Evolutionary conservation across 2,888 invertebrate genomes (phyloP), one percentile per base, ranked within the genome.

Genomic region (Trachelus iudaicus): DNA sequence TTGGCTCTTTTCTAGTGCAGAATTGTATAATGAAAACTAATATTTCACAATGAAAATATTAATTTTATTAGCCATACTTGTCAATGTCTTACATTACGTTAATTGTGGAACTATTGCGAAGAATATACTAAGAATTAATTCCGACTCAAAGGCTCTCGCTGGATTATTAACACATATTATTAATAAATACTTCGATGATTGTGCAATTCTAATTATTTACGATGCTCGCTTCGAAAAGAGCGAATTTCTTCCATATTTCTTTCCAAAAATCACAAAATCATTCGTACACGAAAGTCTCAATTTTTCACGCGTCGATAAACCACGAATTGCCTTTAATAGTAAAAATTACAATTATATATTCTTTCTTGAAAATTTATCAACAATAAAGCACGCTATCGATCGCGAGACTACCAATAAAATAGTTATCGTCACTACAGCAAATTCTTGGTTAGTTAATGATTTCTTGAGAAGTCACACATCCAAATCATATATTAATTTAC

Each of bases 381-480:
- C 91, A 84, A 93, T 94, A 76, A 92, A 93, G 11, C 91, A 93
- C 75, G 92, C 95, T 56, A 91, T 96, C 75, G 94, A 94, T 0
- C 93, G 94, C 76, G 95, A 95, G 87, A 93, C 93, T 1, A 91
- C 92, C 0, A 94, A 93, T 83, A 94, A 94, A 87, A 94, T 96
- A 0, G 92, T 96, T 0, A 89, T 96, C 1, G 92, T 96, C 0
- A 94, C 96, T 0, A 93, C 94, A 84, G 95, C 96, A 2, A 94
- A 96, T 0, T 95, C 95, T 85, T 96, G 96, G 96, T 94, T 94
- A 35, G 93, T 96, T 1, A 94, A 94, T 78, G 95, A 96, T 86
- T 96, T 95, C 91, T 88, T 96, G 31, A 91, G 93, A 0, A 94
- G 94, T 34, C 92, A 94, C 75, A 80, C 92, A 3, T 94, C 96